phyloP scores from a whole-genome alignment of 2,113 vertebrate species.

The Chamaea fasciata region DNA sequence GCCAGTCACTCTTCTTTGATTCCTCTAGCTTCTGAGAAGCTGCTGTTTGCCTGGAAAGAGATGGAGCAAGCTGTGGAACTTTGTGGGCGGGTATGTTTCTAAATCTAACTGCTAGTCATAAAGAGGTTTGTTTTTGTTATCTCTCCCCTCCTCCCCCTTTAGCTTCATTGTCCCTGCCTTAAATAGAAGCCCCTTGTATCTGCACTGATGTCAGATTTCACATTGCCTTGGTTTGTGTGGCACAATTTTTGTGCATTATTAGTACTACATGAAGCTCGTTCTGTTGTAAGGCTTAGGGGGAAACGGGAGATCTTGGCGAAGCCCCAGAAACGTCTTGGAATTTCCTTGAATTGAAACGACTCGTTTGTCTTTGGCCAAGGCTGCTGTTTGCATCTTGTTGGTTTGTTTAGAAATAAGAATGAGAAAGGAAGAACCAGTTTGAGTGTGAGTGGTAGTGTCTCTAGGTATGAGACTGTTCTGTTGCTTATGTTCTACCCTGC shows the following conservation, averaged over 20 bases:
- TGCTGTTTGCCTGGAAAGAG: conserved; percentile 90
- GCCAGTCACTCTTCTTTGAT: neutral
- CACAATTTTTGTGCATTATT: neutral
- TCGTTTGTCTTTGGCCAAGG: neutral
- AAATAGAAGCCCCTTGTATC: neutral
- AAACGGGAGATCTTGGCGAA: neutral
- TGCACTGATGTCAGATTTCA: neutral
- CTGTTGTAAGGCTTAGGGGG: neutral
- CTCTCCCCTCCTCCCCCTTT: fast-evolving
- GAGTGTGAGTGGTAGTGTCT: neutral
- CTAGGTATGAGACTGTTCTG: neutral
- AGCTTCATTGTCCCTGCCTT: neutral
- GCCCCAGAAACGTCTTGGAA: neutral
- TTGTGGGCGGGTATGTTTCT: conserved; percentile 84
- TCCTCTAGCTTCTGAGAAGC: conserved; percentile 89
- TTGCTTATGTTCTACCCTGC: neutral
- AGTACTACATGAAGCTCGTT: neutral
- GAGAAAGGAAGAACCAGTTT: neutral
- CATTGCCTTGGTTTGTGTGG: neutral
- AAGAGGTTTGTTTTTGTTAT: neutral
- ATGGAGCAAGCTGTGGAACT: conserved; percentile 91
- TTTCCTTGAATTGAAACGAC: neutral
- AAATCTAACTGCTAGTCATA: neutral
- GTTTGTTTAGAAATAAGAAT: neutral
- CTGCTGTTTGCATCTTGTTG: neutral